phyloP scores from a whole-genome alignment of 35 echinoderm and acorn worm genomes.

The Holothuria glaberrima region DNA sequence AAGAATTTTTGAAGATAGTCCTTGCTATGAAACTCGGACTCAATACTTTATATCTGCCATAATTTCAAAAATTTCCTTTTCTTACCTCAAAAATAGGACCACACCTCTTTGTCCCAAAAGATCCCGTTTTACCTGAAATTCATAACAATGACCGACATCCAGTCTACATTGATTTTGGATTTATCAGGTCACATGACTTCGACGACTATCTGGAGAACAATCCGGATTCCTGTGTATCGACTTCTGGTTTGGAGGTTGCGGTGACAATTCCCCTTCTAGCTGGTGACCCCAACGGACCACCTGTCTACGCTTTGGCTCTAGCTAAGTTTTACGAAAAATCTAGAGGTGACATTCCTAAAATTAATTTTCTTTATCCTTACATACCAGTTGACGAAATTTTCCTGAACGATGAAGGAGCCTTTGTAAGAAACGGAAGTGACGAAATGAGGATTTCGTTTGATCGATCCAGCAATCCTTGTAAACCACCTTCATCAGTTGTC shows the following conservation, averaged over 20 bases:
- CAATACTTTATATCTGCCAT: too few species aligned
- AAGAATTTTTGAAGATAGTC: too few species aligned
- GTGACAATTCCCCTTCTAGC: not conserved
- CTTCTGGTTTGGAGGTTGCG: not conserved
- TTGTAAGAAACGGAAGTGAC: not conserved
- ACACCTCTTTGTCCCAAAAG: too few species aligned
- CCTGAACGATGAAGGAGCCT: not conserved
- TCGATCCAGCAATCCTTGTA: not conserved
- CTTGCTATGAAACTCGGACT: too few species aligned
- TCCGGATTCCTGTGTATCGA: too few species aligned
- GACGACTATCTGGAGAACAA: too few species aligned
- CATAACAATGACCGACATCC: too few species aligned
- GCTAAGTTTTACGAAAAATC: not conserved
- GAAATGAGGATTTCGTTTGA: not conserved
- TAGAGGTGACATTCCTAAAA: conserved; percentile 7
- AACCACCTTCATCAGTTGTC: not conserved
- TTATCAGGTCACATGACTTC: too few species aligned
- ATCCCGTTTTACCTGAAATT: too few species aligned
- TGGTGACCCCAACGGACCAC: not conserved
- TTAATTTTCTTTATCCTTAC: conserved; percentile 7
- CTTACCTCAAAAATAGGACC: too few species aligned
- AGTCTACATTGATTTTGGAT: too few species aligned
- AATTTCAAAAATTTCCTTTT: too few species aligned
- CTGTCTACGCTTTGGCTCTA: not conserved
- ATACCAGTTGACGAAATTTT: not conserved